Conservation (phyloP, 2,797 vertebrate species). For the Lateolabrax maculatus region DNA sequence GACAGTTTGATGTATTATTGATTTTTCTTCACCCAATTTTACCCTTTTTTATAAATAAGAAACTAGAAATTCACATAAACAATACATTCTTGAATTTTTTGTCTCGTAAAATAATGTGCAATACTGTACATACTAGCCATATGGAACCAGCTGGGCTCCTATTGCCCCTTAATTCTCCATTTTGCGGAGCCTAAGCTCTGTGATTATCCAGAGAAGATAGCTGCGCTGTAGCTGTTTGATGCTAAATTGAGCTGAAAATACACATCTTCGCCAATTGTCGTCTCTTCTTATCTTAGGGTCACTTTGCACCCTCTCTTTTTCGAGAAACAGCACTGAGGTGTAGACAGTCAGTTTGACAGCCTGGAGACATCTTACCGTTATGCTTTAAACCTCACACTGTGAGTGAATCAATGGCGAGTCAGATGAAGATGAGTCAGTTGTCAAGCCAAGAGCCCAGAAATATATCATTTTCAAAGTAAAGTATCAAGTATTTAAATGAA, state of each 20-base stretch:
- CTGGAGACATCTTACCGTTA: conserved; percentile 53
- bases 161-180: conserved; percentile 8
- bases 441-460: conserved; percentile 14
- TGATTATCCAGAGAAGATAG: conserved; percentile 48
- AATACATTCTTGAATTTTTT: neutral
- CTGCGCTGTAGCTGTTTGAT: conserved; percentile 46
- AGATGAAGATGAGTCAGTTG: conserved; percentile 32
- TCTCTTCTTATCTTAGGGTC: conserved; percentile 38
- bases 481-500: conserved; percentile 1
- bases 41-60: neutral
- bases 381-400: conserved; percentile 25
- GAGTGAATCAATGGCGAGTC: conserved; percentile 29
- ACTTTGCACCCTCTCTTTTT: conserved; percentile 38
- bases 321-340: conserved; percentile 24
- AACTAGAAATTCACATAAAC: neutral
- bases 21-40: neutral
- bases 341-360: conserved; percentile 38
- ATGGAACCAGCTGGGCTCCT: neutral
- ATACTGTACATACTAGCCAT: neutral
- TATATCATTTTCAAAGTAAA: neutral
- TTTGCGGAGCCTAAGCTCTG: conserved; percentile 22
- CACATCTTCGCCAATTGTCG: conserved; percentile 53
- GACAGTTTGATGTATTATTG: neutral
- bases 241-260: conserved; percentile 82
- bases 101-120: neutral